phyloP scores from a whole-genome alignment of 2,888 invertebrate species.

The Drosophila rellima region DNA sequence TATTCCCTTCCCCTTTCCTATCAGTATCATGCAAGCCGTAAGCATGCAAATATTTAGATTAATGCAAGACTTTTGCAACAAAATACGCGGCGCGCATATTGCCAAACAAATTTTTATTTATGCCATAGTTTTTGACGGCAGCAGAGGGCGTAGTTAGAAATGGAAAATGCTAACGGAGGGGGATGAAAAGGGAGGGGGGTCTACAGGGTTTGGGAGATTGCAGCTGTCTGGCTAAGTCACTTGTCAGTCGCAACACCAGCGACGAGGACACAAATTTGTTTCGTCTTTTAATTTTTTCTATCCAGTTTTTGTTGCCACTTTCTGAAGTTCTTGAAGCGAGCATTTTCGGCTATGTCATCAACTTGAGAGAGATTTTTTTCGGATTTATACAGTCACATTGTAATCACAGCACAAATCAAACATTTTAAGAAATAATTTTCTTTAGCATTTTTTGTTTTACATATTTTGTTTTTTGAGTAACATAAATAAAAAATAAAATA shows the following conservation, averaged over 20 bases:
- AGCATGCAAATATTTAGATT: slow-evolving; percentile 81
- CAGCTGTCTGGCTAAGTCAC: slow-evolving; percentile 44
- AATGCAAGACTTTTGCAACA: slow-evolving; percentile 80
- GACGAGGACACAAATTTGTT: slow-evolving; percentile 61
- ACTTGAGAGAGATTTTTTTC: not conserved
- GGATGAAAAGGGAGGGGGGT: not conserved
- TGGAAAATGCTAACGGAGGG: not conserved
- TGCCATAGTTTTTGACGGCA: slow-evolving; percentile 50
- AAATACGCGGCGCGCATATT: slow-evolving; percentile 79
- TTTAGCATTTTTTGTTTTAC: too few relatives aligned
- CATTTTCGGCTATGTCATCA: not conserved
- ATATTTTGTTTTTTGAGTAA: too few relatives aligned
- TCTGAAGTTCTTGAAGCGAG: slow-evolving; percentile 14
- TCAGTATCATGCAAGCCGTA: slow-evolving; percentile 24
- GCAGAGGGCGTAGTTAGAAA: slow-evolving; percentile 14
- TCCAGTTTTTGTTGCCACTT: not conserved
- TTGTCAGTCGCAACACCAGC: slow-evolving; percentile 68
- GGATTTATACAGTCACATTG: not conserved
- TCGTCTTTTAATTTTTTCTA: slow-evolving; percentile 8
- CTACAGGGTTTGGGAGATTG: not conserved
- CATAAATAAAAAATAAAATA: too few relatives aligned
- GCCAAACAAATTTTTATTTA: slow-evolving; percentile 78
- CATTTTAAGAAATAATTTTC: too few relatives aligned
- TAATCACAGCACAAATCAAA: too few relatives aligned
- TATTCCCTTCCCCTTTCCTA: too few relatives aligned